Conservation (phyloP, 2,888 invertebrate species). For the Phanerotoma sp. region DNA sequence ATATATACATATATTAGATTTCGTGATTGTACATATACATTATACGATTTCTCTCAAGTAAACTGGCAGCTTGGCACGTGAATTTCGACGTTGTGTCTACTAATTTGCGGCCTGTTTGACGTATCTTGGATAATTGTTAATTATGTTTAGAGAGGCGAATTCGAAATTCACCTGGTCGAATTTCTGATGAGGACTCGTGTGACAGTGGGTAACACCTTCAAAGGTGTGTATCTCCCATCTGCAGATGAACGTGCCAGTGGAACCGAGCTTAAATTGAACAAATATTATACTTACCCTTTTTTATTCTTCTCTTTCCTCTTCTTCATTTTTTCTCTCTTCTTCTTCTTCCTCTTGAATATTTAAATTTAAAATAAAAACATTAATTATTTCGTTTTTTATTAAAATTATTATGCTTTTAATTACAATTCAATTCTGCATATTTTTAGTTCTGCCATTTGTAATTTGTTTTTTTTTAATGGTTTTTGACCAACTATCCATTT, state of each 20-base stretch:
- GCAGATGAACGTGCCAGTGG: slow-evolving; percentile 13
- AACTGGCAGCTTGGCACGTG: slow-evolving; percentile 11
- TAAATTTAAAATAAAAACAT: no score
- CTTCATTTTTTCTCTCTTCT: no score
- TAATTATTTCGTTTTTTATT: no score
- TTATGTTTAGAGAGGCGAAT: slow-evolving; percentile 49
- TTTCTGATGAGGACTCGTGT: neutral
- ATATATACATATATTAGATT: neutral
- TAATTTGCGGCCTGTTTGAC: slow-evolving; percentile 54
- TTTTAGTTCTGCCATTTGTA: no score
- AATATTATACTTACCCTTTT: slow-evolving; percentile 34
- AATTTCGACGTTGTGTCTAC: slow-evolving; percentile 43
- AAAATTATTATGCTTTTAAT: no score
- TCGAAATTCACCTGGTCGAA: slow-evolving; percentile 4
- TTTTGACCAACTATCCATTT: no score
- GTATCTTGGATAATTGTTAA: slow-evolving; percentile 55
- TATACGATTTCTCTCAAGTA: neutral
- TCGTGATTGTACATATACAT: neutral
- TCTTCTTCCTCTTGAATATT: no score
- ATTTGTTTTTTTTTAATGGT: no score
- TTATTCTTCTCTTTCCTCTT: no score
- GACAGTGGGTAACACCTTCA: slow-evolving; percentile 18
- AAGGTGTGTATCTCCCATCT: slow-evolving; percentile 9
- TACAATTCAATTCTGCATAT: no score
- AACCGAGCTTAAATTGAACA: slow-evolving; percentile 38